Evolutionary conservation across 1,140 invertebrate genomes (phyloP).

Genomic region (Drosophila arizonae): DNA sequence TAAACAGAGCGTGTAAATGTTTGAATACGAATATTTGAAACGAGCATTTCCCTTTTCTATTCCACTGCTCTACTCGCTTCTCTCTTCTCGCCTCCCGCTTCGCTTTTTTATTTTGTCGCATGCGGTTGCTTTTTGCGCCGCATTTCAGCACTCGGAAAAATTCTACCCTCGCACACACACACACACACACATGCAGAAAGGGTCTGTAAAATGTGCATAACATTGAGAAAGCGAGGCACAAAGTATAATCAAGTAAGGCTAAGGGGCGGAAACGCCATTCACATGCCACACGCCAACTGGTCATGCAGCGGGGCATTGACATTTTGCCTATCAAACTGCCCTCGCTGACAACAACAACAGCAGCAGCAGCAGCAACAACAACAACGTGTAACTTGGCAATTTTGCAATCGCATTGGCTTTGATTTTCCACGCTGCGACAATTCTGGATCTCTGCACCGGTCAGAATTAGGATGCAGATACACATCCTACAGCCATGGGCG

Average conservation of each 20-base stretch:
- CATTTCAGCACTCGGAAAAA: constrained; percentile 41
- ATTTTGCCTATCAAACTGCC: constrained; percentile 62
- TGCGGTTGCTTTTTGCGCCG: constrained; percentile 22
- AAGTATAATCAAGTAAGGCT: constrained; percentile 46
- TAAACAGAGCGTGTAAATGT: constrained; percentile 75
- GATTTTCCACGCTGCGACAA: constrained; percentile 64
- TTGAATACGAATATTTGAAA: constrained; percentile 62
- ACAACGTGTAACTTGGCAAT: constrained; percentile 24
- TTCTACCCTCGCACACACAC: constrained; percentile 17
- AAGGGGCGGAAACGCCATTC: constrained; percentile 51
- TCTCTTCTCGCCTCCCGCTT: not conserved
- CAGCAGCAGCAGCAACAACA: not conserved
- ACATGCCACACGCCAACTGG: constrained; percentile 43
- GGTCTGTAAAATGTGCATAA: constrained; percentile 39
- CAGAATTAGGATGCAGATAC: constrained; percentile 38
- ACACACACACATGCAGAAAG: constrained; percentile 7
- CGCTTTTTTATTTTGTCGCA: constrained; percentile 4
- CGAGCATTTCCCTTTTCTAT: constrained; percentile 52
- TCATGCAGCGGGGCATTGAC: constrained; percentile 59
- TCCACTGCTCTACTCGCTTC: not conserved
- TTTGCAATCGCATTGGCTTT: constrained; percentile 54
- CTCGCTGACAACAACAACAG: constrained; percentile 9
- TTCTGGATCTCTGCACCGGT: constrained; percentile 17
- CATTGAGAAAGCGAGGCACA: constrained; percentile 30
- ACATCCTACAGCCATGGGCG: constrained; percentile 20